phyloP scores from a whole-genome alignment of 1,140 invertebrate genomes.

The Archegozetes longisetosus region DNA sequence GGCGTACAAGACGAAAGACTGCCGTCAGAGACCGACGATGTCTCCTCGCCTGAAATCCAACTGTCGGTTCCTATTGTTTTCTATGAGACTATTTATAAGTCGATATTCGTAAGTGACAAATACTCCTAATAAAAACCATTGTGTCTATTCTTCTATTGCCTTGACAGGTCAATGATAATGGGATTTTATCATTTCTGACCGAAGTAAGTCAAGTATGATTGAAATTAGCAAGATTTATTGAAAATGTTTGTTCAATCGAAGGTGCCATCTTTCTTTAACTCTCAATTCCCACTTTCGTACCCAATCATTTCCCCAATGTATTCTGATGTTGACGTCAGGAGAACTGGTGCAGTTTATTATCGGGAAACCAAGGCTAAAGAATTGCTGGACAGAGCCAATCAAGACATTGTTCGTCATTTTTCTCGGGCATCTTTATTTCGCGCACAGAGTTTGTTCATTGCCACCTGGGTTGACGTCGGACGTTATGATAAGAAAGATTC shows the following conservation, averaged over 20 bases:
- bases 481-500: slow-evolving; percentile 40
- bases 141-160: no score
- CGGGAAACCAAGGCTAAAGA: slow-evolving; percentile 49
- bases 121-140: not conserved
- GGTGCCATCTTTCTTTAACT: slow-evolving; percentile 63
- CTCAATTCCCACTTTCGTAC: slow-evolving; percentile 74
- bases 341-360: slow-evolving; percentile 53
- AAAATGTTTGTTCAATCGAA: not conserved
- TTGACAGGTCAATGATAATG: slow-evolving; percentile 74
- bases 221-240: not conserved
- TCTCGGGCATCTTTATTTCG: slow-evolving; percentile 46
- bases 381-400: slow-evolving; percentile 44
- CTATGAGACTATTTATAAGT: slow-evolving; percentile 48
- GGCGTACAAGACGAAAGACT: slow-evolving; percentile 7
- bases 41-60: slow-evolving; percentile 30
- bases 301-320: slow-evolving; percentile 78
- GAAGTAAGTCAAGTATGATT: slow-evolving; percentile 31
- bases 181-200: slow-evolving; percentile 70
- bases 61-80: slow-evolving; percentile 47
- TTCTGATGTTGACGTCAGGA: slow-evolving; percentile 68
- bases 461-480: slow-evolving; percentile 56
- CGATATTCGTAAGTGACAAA: slow-evolving; percentile 52
- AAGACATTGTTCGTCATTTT: slow-evolving; percentile 50
- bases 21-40: slow-evolving; percentile 26
- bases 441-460: slow-evolving; percentile 47